Base-by-base conservation (phyloP, 2,797 vertebrate genomes). In the Eulemur mongoz region DNA sequence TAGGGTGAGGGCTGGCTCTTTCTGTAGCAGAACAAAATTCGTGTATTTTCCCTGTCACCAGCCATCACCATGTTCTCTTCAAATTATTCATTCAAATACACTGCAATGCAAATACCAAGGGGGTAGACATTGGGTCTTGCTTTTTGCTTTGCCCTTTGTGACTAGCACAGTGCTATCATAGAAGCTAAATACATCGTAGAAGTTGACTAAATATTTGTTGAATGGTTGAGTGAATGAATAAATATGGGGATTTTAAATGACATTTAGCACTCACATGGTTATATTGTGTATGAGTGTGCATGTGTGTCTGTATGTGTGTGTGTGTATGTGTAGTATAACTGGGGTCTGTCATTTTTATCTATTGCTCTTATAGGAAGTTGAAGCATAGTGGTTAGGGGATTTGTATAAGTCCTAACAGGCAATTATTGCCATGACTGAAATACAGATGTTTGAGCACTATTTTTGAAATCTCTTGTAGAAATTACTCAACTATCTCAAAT, bases 211-310 rank as follows among this genome's bases (percentile, higher is more conserved):
- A 78, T 32, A 67, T 32, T 57, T 75, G 15, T 65, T 43, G 40
- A 83, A 75, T 63, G 9, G 7, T 65, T 89, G 20, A 79, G 7
- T 32, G 4, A 95, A 67, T 89, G 38, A 59, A n/a, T 69, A 17
- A 87, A 92, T 61, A 79, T 22, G 61, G 22, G 45, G 40, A 94
- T 85, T 94, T 72, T 61, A 73, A 78, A 78, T 93, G 25, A 85
- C 59, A 48, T 54, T 27, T 45, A 75, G 32, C 12, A 59, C 40
- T 96, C 48, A 38, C 5, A 0, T 82, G n/a, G 30, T 22, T 52
- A 69, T 23, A 70, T 4, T 69, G 25, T 63, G 20, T 79, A 12
- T 45, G 6, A 57, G 35, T 72, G 1, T 61, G 13, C 48, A 9
- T 20, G 35, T 32, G 5, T 57, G n/a, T n/a, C 12, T 59, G 57